phyloP scores from a whole-genome alignment of 2,113 vertebrate genomes.

The Sceloporus tristichus region DNA sequence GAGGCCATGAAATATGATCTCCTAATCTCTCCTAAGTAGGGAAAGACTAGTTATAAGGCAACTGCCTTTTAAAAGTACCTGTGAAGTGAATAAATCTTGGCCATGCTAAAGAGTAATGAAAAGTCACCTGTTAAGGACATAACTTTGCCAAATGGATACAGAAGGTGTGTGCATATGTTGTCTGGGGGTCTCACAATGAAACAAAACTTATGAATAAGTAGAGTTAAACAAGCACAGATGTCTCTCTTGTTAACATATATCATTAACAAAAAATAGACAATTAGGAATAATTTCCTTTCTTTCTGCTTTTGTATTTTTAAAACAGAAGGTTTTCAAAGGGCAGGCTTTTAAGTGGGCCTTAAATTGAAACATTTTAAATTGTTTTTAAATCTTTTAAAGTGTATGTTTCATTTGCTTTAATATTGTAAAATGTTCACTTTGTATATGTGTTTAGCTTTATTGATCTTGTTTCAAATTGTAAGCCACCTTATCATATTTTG shows the following conservation, averaged over 20 bases:
- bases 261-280: not conserved
- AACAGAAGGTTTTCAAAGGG: too few relatives aligned
- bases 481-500: not conserved
- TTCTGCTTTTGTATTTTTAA: not conserved
- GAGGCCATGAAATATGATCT: slow-evolving; percentile 68
- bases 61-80: slow-evolving; percentile 63
- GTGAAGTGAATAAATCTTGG: slow-evolving; percentile 68
- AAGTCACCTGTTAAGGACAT: slow-evolving; percentile 10
- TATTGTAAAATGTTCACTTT: too few relatives aligned
- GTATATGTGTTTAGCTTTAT: too few relatives aligned
- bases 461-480: not conserved
- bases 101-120: slow-evolving; percentile 51
- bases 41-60: slow-evolving; percentile 67
- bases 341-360: too few relatives aligned
- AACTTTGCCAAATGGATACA: slow-evolving; percentile 34
- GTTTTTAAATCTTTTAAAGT: too few relatives aligned
- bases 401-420: too few relatives aligned
- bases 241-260: slow-evolving; percentile 13
- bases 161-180: not conserved
- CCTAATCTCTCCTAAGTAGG: slow-evolving; percentile 67
- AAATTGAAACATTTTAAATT: too few relatives aligned
- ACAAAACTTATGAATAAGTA: not conserved
- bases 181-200: accelerated
- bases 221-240: slow-evolving; percentile 38
- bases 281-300: not conserved